Base-by-base conservation (phyloP, 1,140 invertebrate genomes). In the Trinorchestia longiramus region DNA sequence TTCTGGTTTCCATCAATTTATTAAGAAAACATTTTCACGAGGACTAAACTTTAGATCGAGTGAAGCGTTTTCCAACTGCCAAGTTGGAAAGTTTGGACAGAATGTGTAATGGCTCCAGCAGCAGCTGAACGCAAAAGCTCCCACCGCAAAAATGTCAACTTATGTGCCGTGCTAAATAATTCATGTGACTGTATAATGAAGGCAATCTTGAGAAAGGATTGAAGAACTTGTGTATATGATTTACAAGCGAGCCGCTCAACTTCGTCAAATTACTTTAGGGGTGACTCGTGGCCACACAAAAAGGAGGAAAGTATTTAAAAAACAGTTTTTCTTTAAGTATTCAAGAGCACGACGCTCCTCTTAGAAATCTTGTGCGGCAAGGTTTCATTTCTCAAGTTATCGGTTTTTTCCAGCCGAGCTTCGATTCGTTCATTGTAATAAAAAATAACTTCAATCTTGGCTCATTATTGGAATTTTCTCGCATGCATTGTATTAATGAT, bases 201-300 rank as follows among this genome's bases (percentile, higher is more conserved):
- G 92, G 92, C 92, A 94, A 94, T 94, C 92, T 94, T 94, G 92
- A 94, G 92, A 94, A 94, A 94, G 92, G 92, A 94, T 94, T 94
- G 92, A 94, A 94, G 92, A 94, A 94, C 92, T 94, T 94, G 92
- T 94, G 92, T 94, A 94, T 94, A 94, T 94, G 88, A 90, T 90
- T 90, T 90, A 90, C 88, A 90, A 90, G 88, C 88, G 43, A 90
- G 88, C 4, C 88, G 88, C 88, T 43, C 88, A 90, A 90, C 88
- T 90, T 90, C 88, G 88, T 90, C 88, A 90, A 90, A 90, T 90
- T 90, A 90, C 88, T 90, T 90, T 90, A 41, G 43, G 88, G 88
- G 88, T 42, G 88, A 90, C 88, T 90, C 88, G 41, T 42, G 43
- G 41, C 43, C 6, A 90, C 23, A 15, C 15, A 90, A 90, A 90